Evolutionary conservation across 1,140 invertebrate genomes (phyloP).

Genomic region (Thaumetopoea pityocampa): DNA sequence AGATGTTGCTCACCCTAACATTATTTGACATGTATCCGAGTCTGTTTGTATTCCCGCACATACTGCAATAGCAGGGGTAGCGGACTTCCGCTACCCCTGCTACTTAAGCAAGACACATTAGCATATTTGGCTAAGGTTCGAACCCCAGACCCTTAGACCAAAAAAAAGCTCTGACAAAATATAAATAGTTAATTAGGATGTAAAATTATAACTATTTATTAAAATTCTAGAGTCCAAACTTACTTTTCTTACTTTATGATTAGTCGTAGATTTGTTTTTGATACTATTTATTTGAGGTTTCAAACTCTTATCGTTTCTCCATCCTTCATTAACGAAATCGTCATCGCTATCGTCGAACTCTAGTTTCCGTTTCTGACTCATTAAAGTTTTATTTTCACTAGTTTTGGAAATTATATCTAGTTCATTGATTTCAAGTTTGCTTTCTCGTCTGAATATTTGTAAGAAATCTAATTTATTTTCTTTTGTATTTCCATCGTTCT

Average conservation of each 20-base stretch:
- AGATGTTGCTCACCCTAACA: too few species aligned
- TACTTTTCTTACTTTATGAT: conserved; percentile 48
- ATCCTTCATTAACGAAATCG: conserved; percentile 38
- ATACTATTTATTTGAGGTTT: conserved; percentile 10
- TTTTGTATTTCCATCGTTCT: conserved; percentile 15
- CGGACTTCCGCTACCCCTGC: too few species aligned
- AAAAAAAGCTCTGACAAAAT: too few species aligned
- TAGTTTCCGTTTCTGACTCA: conserved; percentile 24
- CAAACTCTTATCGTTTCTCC: conserved; percentile 11
- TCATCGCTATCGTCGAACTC: conserved; percentile 53
- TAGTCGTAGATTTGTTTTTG: conserved; percentile 18
- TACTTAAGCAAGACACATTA: too few species aligned
- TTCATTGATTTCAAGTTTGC: conserved; percentile 21
- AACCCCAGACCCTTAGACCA: too few species aligned
- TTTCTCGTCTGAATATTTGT: conserved; percentile 43
- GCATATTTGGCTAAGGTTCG: too few species aligned
- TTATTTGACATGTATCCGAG: too few species aligned
- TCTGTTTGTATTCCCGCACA: too few species aligned
- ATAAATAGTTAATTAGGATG: not conserved
- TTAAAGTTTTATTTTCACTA: conserved; percentile 12
- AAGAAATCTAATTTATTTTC: conserved; percentile 34
- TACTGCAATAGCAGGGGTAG: too few species aligned
- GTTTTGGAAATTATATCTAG: conserved; percentile 13
- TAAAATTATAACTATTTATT: not conserved
- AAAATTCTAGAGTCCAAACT: conserved; percentile 12